Evolutionary conservation across 2,888 invertebrate genomes (phyloP).

Genomic region (Rhagonycha lutea): DNA sequence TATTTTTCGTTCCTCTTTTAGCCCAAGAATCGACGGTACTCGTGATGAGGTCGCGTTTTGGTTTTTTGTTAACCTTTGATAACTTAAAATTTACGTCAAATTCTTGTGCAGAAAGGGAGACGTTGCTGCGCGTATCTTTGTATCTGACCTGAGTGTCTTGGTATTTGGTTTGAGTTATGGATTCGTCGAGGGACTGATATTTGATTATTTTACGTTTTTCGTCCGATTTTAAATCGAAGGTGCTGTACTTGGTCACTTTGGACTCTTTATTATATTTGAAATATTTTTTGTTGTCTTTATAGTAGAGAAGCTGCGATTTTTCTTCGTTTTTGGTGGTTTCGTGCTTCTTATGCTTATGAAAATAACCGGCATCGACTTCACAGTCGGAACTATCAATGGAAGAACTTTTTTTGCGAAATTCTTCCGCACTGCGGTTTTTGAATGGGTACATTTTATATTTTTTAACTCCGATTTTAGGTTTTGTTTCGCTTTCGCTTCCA

Average conservation of each 20-base stretch:
- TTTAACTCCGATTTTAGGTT: constrained; percentile 16
- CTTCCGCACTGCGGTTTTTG: constrained; percentile 47
- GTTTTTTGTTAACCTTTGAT: constrained; percentile 43
- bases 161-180: constrained; percentile 38
- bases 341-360: constrained; percentile 39
- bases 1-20: constrained; percentile 48
- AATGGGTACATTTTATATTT: constrained; percentile 38
- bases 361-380: constrained; percentile 41
- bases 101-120: constrained; percentile 52
- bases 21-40: constrained; percentile 70
- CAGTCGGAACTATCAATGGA: constrained; percentile 50
- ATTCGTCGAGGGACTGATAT: constrained; percentile 50
- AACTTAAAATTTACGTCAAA: constrained; percentile 47
- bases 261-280: constrained; percentile 49
- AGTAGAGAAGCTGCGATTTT: constrained; percentile 51
- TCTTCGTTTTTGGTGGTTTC: constrained; percentile 48
- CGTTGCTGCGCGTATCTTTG: constrained; percentile 45
- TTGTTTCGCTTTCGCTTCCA: constrained; percentile 17
- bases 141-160: constrained; percentile 44
- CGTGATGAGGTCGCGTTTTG: constrained; percentile 61
- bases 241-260: constrained; percentile 51
- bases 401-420: constrained; percentile 42
- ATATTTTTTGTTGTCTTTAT: constrained; percentile 49
- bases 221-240: constrained; percentile 48
- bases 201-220: constrained; percentile 46